Conservation (phyloP, 2,888 invertebrate genomes). For the Diloba caeruleocephala region DNA sequence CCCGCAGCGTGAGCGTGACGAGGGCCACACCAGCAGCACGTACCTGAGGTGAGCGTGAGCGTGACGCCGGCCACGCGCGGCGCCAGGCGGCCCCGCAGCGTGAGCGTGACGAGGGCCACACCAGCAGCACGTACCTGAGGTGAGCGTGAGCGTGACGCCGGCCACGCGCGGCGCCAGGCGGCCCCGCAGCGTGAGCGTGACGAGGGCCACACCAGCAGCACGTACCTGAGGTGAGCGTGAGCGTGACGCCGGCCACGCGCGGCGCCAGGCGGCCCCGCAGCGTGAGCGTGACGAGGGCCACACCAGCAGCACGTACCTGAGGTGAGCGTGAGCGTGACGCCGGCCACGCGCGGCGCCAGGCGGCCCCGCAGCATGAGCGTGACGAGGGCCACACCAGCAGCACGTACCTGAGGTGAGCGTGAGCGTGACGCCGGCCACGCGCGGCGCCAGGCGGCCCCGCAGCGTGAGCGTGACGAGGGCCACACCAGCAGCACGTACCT, state of each 20-base stretch:
- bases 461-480: constrained; percentile 44
- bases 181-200: constrained; percentile 79
- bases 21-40: neutral
- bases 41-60: constrained; percentile 83
- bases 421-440: constrained; percentile 89
- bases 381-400: neutral
- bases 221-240: constrained; percentile 84
- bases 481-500: constrained; percentile 44
- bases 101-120: constrained; percentile 45
- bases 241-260: constrained; percentile 88
- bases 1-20: constrained; percentile 70
- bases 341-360: constrained; percentile 90
- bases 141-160: constrained; percentile 88
- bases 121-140: constrained; percentile 60
- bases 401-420: constrained; percentile 78
- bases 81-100: constrained; percentile 85
- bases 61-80: constrained; percentile 91
- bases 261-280: constrained; percentile 90
- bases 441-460: constrained; percentile 90
- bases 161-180: constrained; percentile 90
- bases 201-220: neutral
- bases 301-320: constrained; percentile 59
- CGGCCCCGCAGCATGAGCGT: constrained; percentile 81
- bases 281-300: constrained; percentile 43
- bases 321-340: constrained; percentile 87